Base-by-base conservation (phyloP, 2,797 vertebrate genomes). In the Malacoraja senta region DNA sequence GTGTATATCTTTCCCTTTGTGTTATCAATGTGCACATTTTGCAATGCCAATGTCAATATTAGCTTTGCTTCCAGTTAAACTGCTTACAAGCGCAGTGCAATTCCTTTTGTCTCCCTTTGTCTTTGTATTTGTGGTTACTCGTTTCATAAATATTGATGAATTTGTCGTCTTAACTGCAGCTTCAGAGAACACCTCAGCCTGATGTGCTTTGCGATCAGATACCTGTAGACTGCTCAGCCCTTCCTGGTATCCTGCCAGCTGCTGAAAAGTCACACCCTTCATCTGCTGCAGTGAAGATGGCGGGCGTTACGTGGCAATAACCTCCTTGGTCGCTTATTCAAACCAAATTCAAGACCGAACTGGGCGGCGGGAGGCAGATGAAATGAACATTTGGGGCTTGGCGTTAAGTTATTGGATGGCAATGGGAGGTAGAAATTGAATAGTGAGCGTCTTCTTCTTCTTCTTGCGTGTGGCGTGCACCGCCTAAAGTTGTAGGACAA, bases 111-210 rank as follows among this genome's bases (percentile, higher is more conserved):
- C 44, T 53, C 24, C 10, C 81, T 24, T 1, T 10, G 38, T 21
- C 79, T 83, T 58, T 58, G 53, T n/a, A n/a, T 2, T 84, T 26
- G 9, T 26, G 26, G 81, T 84, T 26, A 61, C 3, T 26, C 61
- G 21, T 26, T 61, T 84, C 53, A 84, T 84, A 29, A 84, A 84
- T 84, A 84, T 84, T 84, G 53, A 84, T 84, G 53, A 61, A 29
- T 84, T 84, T 61, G 4, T 58, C 81, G 44, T 58, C 81, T 26
- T 84, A 44, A 6, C 38, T 81, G 38, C 24, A 58, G 53, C 53
- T 61, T 24, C 80, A 58, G 21, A 53, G 81, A 3, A 84, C 53
- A 58, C 44, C 21, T 44, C 80, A 83, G 80, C 21, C 44, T 21
- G 21, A 29, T 6, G 44, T 12, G 12, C 10, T 58, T 29, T 61